phyloP scores from a whole-genome alignment of 2,797 vertebrate species.

The Telmatherina bonti region DNA sequence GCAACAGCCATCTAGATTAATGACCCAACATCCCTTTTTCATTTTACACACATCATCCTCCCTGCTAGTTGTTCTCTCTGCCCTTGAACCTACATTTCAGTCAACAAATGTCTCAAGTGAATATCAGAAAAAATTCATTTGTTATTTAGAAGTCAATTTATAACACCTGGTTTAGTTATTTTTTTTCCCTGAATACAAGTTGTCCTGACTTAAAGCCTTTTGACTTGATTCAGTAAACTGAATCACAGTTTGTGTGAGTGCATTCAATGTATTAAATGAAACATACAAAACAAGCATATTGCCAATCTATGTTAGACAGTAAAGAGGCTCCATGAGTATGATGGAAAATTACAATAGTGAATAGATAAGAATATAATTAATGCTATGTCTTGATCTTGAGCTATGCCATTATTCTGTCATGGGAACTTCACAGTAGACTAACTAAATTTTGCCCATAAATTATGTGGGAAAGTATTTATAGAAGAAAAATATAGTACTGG shows the following conservation, averaged over 20 bases:
- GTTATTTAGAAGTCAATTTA: neutral
- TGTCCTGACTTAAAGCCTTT: neutral
- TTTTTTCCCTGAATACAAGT: neutral
- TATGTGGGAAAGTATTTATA: neutral
- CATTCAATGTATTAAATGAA: neutral
- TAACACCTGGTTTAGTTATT: neutral
- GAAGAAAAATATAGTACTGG: no score
- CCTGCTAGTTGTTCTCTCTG: constrained; percentile 14
- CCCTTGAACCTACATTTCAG: constrained; percentile 24
- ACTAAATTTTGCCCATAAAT: no score
- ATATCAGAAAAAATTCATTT: neutral
- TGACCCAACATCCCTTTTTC: constrained; percentile 30
- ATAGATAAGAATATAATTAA: no score
- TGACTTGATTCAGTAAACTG: no score
- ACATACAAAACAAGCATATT: no score
- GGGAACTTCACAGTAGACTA: neutral
- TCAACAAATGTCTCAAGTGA: neutral
- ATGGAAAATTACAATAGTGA: neutral
- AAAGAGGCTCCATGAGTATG: neutral
- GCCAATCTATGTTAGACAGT: neutral
- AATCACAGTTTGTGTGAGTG: neutral
- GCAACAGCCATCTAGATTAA: constrained; percentile 53
- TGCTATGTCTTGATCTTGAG: no score
- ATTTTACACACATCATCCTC: constrained; percentile 25
- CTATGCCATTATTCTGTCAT: neutral